phyloP scores from a whole-genome alignment of 2,888 invertebrate genomes.

The Caenorhabditis sp. region DNA sequence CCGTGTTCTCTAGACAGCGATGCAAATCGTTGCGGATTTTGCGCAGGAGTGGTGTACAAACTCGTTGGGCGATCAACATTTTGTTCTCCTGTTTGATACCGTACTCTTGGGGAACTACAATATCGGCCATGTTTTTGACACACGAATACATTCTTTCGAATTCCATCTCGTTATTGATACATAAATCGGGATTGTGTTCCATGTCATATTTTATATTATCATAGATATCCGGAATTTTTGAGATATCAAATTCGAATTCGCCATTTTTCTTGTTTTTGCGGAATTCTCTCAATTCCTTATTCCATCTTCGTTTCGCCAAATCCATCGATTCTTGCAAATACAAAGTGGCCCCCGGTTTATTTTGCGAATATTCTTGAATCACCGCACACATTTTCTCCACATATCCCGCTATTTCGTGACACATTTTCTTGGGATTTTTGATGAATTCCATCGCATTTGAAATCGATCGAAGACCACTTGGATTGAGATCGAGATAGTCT shows the following conservation, averaged over 20 bases:
- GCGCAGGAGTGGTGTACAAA: conserved; percentile 92
- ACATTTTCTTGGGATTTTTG: conserved; percentile 91
- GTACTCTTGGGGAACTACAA: conserved; percentile 99
- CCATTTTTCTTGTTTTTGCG: conserved; percentile 78
- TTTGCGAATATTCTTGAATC: conserved; percentile 61
- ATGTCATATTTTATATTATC: conserved; percentile 95
- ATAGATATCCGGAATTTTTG: conserved; percentile 98
- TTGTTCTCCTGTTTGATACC: conserved; percentile 94
- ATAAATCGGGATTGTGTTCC: conserved; percentile 89
- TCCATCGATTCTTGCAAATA: conserved; percentile 99
- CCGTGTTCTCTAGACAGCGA: conserved; percentile 81
- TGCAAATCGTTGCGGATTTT: conserved; percentile 74
- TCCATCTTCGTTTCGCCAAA: conserved; percentile 84
- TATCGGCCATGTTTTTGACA: conserved; percentile 95
- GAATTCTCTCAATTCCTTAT: conserved; percentile 80
- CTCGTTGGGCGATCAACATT: conserved; percentile 92
- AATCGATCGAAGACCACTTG: conserved; percentile 89
- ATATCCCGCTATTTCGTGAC: conserved; percentile 80
- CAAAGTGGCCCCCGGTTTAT: conserved; percentile 74
- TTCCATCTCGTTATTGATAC: conserved; percentile 74
- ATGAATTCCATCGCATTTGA: conserved; percentile 77
- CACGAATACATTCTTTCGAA: conserved; percentile 80
- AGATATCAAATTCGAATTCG: conserved; percentile 86
- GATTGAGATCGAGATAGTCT: conserved; percentile 78
- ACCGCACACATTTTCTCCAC: conserved; percentile 76